phyloP scores from a whole-genome alignment of 2,113 vertebrate species.

The Scomber scombrus region DNA sequence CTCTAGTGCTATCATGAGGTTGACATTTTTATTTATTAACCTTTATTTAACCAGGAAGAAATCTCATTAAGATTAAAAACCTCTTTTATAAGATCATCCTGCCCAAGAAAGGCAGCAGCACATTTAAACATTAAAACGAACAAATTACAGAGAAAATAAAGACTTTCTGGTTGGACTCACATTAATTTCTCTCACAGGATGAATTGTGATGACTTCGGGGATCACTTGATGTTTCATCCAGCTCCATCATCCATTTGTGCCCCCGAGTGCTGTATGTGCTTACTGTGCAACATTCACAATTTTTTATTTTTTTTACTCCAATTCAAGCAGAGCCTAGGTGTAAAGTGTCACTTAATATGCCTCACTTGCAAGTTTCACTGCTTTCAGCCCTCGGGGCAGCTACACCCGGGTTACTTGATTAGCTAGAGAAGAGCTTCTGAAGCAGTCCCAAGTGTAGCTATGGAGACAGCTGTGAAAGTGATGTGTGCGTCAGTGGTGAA shows the following conservation, averaged over 20 bases:
- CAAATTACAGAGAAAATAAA: too few relatives aligned
- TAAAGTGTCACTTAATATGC: slow-evolving; percentile 12
- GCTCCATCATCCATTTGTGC: neutral
- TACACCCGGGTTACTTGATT: slow-evolving; percentile 37
- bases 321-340: neutral
- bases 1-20: too few relatives aligned
- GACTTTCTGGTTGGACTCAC: neutral
- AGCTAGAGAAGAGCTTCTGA: slow-evolving; percentile 19
- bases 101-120: too few relatives aligned
- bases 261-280: neutral
- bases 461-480: slow-evolving; percentile 29
- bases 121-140: too few relatives aligned
- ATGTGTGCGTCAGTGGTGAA: neutral
- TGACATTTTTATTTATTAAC: neutral
- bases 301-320: neutral
- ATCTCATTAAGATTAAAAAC: too few relatives aligned
- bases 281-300: neutral
- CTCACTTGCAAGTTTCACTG: slow-evolving; percentile 2
- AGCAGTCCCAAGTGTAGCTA: neutral
- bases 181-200: neutral
- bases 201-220: neutral
- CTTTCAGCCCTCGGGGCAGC: slow-evolving; percentile 9
- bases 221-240: neutral
- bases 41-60: too few relatives aligned
- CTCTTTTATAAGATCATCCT: too few relatives aligned